Evolutionary conservation across 2,797 vertebrate species (phyloP).

Genomic region (Myotis findleyi): DNA sequence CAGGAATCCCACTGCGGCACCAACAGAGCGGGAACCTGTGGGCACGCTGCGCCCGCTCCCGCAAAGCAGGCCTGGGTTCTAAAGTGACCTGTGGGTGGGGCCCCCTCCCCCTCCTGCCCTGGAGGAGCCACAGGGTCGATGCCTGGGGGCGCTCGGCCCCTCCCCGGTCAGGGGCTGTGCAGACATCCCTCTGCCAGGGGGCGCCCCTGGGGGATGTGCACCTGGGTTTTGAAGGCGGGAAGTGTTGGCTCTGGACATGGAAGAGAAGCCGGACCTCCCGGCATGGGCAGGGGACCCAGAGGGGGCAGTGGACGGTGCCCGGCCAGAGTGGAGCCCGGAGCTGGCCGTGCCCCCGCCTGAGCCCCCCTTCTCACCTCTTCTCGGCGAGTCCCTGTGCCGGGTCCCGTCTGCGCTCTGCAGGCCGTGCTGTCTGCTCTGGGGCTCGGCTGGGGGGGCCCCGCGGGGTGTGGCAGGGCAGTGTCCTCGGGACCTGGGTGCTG

Average conservation of each 20-base stretch:
- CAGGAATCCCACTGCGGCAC: fast-evolving
- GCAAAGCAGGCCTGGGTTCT: not conserved
- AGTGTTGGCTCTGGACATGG: too few species aligned
- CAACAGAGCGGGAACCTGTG: fast-evolving
- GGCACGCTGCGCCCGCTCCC: too few species aligned
- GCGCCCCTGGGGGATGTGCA: not conserved
- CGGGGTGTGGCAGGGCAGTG: not conserved
- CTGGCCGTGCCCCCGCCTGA: too few species aligned
- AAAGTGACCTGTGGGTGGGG: fast-evolving
- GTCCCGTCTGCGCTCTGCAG: too few species aligned
- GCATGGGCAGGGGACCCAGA: not conserved
- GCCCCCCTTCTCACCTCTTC: not conserved
- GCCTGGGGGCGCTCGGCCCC: not conserved
- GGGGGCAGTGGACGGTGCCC: not conserved
- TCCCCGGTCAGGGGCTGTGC: not conserved
- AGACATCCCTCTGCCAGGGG: too few species aligned
- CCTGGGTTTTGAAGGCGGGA: too few species aligned
- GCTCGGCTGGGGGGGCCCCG: fast-evolving
- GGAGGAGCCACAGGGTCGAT: not conserved
- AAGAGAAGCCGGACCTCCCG: not conserved
- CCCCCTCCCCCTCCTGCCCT: not conserved
- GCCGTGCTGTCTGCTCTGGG: fast-evolving
- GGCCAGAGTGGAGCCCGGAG: not conserved
- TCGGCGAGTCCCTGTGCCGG: fast-evolving
- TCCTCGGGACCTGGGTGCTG: too few species aligned